Evolutionary conservation across 2,797 vertebrate genomes (phyloP).

Genomic region (Picus viridis): DNA sequence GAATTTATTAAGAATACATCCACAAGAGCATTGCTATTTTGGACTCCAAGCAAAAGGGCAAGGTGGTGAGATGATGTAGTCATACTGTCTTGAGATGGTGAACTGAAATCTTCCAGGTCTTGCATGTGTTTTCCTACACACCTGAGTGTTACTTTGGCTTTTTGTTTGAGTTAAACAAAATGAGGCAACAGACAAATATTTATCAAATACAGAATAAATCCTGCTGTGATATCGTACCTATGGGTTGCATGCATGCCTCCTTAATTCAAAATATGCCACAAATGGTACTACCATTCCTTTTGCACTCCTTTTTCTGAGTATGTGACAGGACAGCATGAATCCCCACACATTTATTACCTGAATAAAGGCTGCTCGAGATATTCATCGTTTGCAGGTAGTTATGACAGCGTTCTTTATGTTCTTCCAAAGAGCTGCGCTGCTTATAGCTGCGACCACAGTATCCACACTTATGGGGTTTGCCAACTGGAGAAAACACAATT

Average conservation of each 20-base stretch:
- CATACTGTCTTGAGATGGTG: too few relatives aligned
- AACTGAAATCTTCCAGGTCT: too few relatives aligned
- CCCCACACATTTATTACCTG: slow-evolving; percentile 83
- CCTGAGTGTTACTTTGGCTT: too few relatives aligned
- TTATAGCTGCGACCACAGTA: slow-evolving; percentile 99
- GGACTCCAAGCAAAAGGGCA: background rate
- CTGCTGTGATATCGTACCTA: background rate
- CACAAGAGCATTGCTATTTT: background rate
- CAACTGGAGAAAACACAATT: slow-evolving; percentile 84
- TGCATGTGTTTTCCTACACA: too few relatives aligned
- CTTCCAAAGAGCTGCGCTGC: slow-evolving; percentile 97
- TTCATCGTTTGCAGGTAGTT: slow-evolving; percentile 98
- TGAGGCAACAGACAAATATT: background rate
- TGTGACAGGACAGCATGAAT: background rate
- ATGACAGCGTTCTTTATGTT: slow-evolving; percentile 98
- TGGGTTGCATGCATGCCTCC: accelerated
- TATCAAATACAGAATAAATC: background rate
- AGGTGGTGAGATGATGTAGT: too few relatives aligned
- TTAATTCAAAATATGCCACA: background rate
- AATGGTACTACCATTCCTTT: background rate
- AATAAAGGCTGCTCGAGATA: slow-evolving; percentile 91
- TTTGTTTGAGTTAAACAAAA: too few relatives aligned
- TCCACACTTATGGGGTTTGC: slow-evolving; percentile 98
- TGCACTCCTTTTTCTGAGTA: background rate
- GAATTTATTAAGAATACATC: background rate